phyloP scores from a whole-genome alignment of 2,797 vertebrate genomes.

The Psittacula derbiana region DNA sequence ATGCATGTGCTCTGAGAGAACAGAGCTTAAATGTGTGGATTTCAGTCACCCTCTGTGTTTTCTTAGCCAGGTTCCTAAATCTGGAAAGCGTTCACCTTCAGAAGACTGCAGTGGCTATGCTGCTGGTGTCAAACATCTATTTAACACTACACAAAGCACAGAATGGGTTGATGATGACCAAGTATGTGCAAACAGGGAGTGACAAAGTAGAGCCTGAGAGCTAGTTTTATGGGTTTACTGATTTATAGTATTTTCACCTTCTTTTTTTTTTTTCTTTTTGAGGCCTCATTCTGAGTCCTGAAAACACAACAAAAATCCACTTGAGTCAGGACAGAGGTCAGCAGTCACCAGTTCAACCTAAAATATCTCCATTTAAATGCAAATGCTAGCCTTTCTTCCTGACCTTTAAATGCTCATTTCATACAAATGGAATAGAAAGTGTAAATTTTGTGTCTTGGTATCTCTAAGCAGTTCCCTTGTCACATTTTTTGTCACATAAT shows the following conservation, averaged over 20 bases:
- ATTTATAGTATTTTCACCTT: constrained; percentile 10
- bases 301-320: constrained; percentile 46
- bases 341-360: constrained; percentile 73
- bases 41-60: neutral
- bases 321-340: constrained; percentile 67
- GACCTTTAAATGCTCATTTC: constrained; percentile 77
- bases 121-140: neutral
- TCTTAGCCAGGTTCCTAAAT: neutral
- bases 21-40: neutral
- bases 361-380: constrained; percentile 82
- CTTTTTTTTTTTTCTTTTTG: neutral
- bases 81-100: constrained; percentile 2
- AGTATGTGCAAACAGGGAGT: neutral
- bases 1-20: neutral
- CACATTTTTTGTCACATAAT: constrained; percentile 33
- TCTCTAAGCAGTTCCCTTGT: constrained; percentile 31
- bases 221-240: constrained; percentile 8
- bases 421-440: constrained; percentile 69
- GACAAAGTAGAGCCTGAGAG: neutral
- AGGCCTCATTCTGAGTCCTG: constrained; percentile 22
- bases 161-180: neutral
- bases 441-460: constrained; percentile 69
- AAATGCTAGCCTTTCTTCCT: constrained; percentile 79
- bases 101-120: neutral
- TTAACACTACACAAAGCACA: neutral